phyloP scores from a whole-genome alignment of 2,888 invertebrate genomes.

The Melanostoma mellinum region DNA sequence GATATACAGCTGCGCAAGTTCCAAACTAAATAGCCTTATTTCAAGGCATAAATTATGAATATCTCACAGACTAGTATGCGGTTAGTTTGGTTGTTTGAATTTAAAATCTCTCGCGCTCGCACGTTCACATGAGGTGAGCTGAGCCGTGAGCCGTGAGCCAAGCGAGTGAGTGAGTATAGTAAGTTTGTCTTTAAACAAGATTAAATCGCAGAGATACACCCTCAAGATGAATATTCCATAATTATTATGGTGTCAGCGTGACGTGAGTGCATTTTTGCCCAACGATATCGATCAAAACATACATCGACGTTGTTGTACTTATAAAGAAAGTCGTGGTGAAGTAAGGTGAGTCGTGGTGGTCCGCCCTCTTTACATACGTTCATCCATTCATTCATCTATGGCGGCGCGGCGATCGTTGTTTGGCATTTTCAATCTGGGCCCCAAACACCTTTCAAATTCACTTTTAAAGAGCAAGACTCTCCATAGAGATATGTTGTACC shows the following conservation, averaged over 20 bases:
- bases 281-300: slow-evolving; percentile 61
- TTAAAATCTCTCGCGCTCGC: slow-evolving; percentile 1
- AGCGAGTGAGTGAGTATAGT: slow-evolving; percentile 24
- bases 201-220: slow-evolving; percentile 64
- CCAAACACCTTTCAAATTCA: slow-evolving; percentile 70
- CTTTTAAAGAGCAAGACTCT: slow-evolving; percentile 45
- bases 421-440: slow-evolving; percentile 41
- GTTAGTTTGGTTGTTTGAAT: neutral
- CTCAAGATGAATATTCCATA: slow-evolving; percentile 70
- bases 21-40: slow-evolving; percentile 43
- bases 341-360: slow-evolving; percentile 26
- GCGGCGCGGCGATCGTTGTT: slow-evolving; percentile 7
- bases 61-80: neutral
- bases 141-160: neutral
- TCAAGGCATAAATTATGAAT: slow-evolving; percentile 53
- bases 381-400: neutral
- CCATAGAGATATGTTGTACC: slow-evolving; percentile 20
- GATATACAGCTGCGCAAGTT: slow-evolving; percentile 27
- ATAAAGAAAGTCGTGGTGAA: slow-evolving; percentile 24
- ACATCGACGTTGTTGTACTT: slow-evolving; percentile 7
- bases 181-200: slow-evolving; percentile 48
- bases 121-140: neutral
- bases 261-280: slow-evolving; percentile 60
- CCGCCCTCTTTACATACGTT: slow-evolving; percentile 57
- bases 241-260: slow-evolving; percentile 64